Evolutionary conservation across 2,113 vertebrate species (phyloP).

Genomic region (Oreochromis niloticus): DNA sequence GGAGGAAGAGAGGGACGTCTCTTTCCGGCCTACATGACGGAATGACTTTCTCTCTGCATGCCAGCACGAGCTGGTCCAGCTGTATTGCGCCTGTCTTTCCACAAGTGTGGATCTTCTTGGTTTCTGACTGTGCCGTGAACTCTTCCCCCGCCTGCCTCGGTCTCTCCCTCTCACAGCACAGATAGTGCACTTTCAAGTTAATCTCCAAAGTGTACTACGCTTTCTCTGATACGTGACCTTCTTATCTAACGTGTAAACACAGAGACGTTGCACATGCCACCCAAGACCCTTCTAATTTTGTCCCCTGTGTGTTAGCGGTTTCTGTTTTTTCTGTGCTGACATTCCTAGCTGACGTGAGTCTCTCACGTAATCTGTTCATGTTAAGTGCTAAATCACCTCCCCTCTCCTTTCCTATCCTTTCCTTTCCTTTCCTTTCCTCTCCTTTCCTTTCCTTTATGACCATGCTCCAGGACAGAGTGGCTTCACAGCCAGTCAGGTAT

Average conservation of each 20-base stretch:
- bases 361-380: background rate
- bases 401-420: background rate
- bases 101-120: constrained; percentile 9
- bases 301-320: background rate
- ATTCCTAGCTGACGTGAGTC: background rate
- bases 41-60: constrained; percentile 6
- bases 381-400: background rate
- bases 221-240: constrained; percentile 22
- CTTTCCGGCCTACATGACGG: background rate
- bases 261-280: background rate
- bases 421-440: accelerated
- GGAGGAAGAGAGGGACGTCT: background rate
- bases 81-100: constrained; percentile 15
- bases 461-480: background rate
- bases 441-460: background rate
- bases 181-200: constrained; percentile 41
- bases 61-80: background rate
- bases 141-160: background rate
- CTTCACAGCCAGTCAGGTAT: constrained; percentile 57
- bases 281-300: background rate
- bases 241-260: constrained; percentile 42
- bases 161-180: constrained; percentile 3
- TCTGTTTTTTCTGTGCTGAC: background rate
- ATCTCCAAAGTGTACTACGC: constrained; percentile 4
- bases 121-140: constrained; percentile 38